A percentile compares a stretch with the other conserved stretches of the same genome.
phyloP scores from a whole-genome alignment of 64 coral and sea anemone genomes.

The Hydrozoanthus tunicans region DNA sequence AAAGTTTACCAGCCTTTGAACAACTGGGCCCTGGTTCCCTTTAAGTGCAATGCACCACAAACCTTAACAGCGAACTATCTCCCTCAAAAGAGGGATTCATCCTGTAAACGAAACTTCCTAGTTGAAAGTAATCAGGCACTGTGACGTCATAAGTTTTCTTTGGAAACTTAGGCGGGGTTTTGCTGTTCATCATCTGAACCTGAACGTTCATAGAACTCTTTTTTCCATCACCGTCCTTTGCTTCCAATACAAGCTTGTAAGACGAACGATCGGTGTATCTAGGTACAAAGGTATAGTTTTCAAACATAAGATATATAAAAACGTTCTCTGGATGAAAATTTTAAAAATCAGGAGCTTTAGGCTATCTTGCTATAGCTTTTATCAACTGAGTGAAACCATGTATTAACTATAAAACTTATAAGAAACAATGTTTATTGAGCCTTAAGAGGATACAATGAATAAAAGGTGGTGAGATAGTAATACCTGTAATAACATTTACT shows the following conservation, averaged over 20 bases:
- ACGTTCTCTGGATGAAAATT: no score
- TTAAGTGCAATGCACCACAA: neutral
- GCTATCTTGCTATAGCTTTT: no score
- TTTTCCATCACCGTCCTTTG: conserved; percentile 44
- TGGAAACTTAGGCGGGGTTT: conserved; percentile 61
- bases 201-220: conserved; percentile 17
- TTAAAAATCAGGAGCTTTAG: no score
- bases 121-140: conserved; percentile 41
- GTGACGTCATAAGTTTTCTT: conserved; percentile 46
- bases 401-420: no score
- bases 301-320: neutral
- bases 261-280: conserved; percentile 67
- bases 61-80: neutral
- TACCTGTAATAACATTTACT: no score
- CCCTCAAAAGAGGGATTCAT: neutral
- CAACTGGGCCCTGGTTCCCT: neutral
- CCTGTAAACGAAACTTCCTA: conserved; percentile 45
- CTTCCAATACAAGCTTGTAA: conserved; percentile 55
- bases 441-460: no score
- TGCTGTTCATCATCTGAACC: conserved; percentile 51
- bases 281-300: neutral
- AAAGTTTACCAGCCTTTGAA: neutral
- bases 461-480: no score
- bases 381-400: no score
- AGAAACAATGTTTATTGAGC: no score